Conservation (phyloP, 2,797 vertebrate species). For the Danio tinwini region DNA sequence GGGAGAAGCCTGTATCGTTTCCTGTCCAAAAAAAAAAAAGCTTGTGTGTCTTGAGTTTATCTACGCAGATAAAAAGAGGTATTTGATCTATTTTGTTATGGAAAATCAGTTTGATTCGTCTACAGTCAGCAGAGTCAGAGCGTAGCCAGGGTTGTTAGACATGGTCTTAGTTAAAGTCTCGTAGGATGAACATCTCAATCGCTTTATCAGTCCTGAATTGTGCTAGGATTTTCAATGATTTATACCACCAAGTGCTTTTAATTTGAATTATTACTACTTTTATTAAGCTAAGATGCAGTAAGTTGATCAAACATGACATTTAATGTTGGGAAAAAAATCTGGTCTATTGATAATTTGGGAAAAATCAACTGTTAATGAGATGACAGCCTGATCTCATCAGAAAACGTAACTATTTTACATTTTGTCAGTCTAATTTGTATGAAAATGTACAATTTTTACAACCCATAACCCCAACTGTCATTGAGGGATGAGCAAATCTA, state of each 20-base stretch:
- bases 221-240: not conserved
- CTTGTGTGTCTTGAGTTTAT: not conserved
- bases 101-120: conserved; percentile 14
- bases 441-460: too few relatives aligned
- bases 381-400: too few relatives aligned
- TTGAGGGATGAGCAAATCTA: too few relatives aligned
- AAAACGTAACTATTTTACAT: too few relatives aligned
- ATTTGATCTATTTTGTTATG: not conserved
- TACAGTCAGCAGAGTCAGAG: conserved; percentile 11
- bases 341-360: too few relatives aligned
- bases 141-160: conserved; percentile 5
- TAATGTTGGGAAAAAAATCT: too few relatives aligned
- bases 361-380: too few relatives aligned
- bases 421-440: too few relatives aligned
- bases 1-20: too few relatives aligned
- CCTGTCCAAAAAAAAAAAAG: not conserved
- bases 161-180: not conserved
- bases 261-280: not conserved
- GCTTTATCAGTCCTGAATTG: not conserved
- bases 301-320: not conserved
- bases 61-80: conserved; percentile 20
- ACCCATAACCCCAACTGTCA: too few relatives aligned
- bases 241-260: not conserved
- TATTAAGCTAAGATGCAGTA: not conserved
- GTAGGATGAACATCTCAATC: conserved; percentile 13